Base-by-base conservation (phyloP, 2,113 vertebrate species). In the Bubalus kerabau region DNA sequence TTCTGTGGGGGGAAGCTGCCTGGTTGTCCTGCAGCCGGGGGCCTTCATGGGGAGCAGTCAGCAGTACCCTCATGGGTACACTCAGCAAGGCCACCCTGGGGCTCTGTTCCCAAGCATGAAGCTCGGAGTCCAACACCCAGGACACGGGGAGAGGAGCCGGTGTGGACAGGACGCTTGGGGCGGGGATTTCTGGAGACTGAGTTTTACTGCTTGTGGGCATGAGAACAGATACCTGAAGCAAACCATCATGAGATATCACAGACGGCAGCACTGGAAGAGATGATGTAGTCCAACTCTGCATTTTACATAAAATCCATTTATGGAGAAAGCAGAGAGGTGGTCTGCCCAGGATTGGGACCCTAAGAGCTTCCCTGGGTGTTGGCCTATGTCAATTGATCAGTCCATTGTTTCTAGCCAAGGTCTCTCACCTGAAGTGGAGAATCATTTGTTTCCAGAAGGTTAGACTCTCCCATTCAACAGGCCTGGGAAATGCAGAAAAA, bases 1-100 rank as follows among this genome's bases (percentile, higher is more conserved):
- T 64, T 43, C 40, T 0, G 15, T 40, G 74, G 19, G 50, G 97
- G 97, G 82, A 67, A 97, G 88, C 92, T 1, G 94, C 94, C 90
- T 52, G 87, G 94, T 76, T 5, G 50, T 98, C 84, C 94, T 52
- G 14, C 54, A 92, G 59, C 5, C 1, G 5, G 1, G 50, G 23
- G 36, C 5, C 67, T 11, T 59, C 50, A 2, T 13, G 0, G 15
- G 24, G 26, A 83, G 87, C 40, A 5, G n/a, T 52, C 4, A 81
- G 78, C 46, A 40, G 19, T 40, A 71, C 67, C 67, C 67, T 40
- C 67, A 71, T 23, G 23, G 60, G 67, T 40, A 4, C 36, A 13
- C 0, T 2, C 23, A 12, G 62, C 62, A 54, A 13, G n/a, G 30
- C 62, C 3, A 0, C 50, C 81, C 24, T 6, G 1, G 30, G 80